These are phyloP conservation scores for Phenganax stokvisi DNA, from an alignment of 92 coral and sea anemone species.

Conservation along the genomic window DNA sequence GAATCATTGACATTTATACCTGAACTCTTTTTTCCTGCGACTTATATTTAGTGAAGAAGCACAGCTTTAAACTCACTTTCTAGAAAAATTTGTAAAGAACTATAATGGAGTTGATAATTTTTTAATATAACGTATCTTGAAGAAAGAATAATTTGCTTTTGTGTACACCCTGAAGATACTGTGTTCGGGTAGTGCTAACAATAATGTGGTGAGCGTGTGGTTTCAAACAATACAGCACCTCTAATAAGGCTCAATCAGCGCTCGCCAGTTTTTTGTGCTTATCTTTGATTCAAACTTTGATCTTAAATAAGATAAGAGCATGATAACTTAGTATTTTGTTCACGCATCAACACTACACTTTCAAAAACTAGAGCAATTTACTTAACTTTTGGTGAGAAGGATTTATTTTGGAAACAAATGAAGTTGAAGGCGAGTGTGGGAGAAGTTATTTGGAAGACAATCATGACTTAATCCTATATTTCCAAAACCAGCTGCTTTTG, in stretches of 20 bases:
- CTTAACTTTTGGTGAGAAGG: not conserved
- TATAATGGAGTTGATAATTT: not conserved
- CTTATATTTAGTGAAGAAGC: too few relatives aligned
- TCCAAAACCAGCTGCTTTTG: conserved; percentile 28
- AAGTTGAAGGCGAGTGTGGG: conserved; percentile 2
- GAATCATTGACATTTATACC: too few relatives aligned
- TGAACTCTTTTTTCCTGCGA: too few relatives aligned
- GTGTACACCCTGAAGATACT: not conserved
- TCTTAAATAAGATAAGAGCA: conserved; percentile 4
- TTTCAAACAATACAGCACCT: conserved; percentile 13
- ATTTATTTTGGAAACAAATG: not conserved
- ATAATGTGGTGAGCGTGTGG: conserved; percentile 17
- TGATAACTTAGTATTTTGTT: not conserved
- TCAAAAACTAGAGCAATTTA: not conserved
- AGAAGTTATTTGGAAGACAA: conserved; percentile 7
- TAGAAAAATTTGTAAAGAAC: too few relatives aligned
- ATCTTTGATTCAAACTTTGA: not conserved
- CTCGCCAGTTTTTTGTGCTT: conserved; percentile 7
- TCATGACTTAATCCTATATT: not conserved
- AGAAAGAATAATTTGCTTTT: not conserved
- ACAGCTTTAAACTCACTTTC: too few relatives aligned
- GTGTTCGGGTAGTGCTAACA: not conserved
- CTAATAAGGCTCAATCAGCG: conserved; percentile 20
- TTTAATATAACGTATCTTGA: not conserved
- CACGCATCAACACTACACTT: not conserved